Conservation (phyloP, 2,888 invertebrate species). For the Drosophila rubida region DNA sequence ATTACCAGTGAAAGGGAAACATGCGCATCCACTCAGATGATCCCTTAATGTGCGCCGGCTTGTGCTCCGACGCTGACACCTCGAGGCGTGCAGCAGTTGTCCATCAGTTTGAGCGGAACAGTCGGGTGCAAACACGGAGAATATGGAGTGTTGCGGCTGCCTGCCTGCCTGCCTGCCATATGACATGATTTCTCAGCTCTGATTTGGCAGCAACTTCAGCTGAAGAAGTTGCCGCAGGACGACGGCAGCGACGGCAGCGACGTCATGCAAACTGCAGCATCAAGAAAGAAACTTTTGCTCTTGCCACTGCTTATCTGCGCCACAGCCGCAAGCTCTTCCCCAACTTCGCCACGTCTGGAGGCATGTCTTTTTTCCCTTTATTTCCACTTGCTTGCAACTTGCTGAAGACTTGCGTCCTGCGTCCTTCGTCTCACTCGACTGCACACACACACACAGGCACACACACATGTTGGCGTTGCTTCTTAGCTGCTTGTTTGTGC, state of each 20-base stretch:
- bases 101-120: conserved; percentile 46
- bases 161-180: conserved; percentile 55
- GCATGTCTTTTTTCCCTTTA: conserved; percentile 11
- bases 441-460: conserved; percentile 11
- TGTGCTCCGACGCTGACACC: conserved; percentile 7
- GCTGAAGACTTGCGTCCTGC: conserved; percentile 24
- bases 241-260: background rate
- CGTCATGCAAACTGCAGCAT: conserved; percentile 42
- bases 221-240: conserved; percentile 50
- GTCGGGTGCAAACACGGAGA: too few relatives aligned
- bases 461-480: conserved; percentile 25
- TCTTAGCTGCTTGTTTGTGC: conserved; percentile 54
- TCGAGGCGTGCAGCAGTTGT: conserved; percentile 2
- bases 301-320: conserved; percentile 52
- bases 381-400: conserved; percentile 17
- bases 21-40: conserved; percentile 8
- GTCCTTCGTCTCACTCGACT: conserved; percentile 4
- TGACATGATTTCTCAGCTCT: conserved; percentile 76
- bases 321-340: conserved; percentile 36
- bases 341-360: conserved; percentile 45
- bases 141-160: conserved; percentile 56
- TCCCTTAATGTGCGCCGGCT: conserved; percentile 16
- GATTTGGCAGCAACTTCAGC: conserved; percentile 59
- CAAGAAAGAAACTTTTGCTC: conserved; percentile 49
- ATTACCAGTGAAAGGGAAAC: conserved; percentile 31